phyloP scores from a whole-genome alignment of 2,113 vertebrate genomes.

The Chlamydotis undulata region DNA sequence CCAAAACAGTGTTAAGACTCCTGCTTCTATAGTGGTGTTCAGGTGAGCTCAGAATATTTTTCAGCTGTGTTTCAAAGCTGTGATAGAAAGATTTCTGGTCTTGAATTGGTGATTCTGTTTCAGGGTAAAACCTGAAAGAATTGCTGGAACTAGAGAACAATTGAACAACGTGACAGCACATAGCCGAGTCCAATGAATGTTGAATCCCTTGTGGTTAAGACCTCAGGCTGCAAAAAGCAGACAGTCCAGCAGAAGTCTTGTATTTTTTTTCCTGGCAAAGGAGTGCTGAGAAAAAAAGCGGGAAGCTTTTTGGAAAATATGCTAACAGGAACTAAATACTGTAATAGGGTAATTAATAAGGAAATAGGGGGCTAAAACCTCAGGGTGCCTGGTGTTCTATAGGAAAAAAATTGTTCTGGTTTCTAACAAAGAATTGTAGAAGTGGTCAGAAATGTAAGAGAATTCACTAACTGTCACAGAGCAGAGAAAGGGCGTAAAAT shows the following conservation, averaged over 20 bases:
- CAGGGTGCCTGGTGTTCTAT: background rate
- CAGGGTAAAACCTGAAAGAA: background rate
- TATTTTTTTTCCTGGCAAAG: background rate
- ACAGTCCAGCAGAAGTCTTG: background rate
- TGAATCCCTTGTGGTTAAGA: background rate
- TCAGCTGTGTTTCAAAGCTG: background rate
- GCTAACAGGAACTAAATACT: background rate
- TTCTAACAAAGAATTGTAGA: background rate
- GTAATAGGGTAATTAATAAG: background rate
- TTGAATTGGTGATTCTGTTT: background rate
- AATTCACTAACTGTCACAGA: background rate
- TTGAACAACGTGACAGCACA: background rate
- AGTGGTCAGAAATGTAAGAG: background rate
- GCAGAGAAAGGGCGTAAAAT: background rate
- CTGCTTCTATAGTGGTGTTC: background rate
- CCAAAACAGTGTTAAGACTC: background rate
- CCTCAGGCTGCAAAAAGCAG: background rate
- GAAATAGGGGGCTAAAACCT: background rate
- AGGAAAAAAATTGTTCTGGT: background rate
- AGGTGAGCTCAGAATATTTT: background rate
- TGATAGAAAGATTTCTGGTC: background rate
- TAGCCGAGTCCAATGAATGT: accelerated
- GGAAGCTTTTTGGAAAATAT: background rate
- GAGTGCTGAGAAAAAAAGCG: background rate
- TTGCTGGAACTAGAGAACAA: background rate